Percentiles rank a stretch among this genome's conserved stretches.
phyloP scores from a whole-genome alignment of 2,888 invertebrate species.

The Trachelus stipa region DNA sequence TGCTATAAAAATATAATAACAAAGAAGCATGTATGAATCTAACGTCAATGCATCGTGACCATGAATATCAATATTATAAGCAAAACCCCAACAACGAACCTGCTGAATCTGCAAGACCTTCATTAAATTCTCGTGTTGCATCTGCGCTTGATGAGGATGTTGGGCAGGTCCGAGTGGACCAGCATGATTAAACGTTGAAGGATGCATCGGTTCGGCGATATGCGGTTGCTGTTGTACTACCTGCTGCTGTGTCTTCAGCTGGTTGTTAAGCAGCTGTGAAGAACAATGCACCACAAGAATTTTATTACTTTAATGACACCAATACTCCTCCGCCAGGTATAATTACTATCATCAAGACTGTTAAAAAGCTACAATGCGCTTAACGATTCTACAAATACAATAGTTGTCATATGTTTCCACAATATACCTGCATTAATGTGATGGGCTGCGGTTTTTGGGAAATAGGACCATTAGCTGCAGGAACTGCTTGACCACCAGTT shows the following conservation, averaged over 20 bases:
- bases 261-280: constrained; percentile 54
- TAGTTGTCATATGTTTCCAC: neutral
- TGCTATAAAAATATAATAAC: constrained; percentile 38
- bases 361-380: neutral
- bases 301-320: neutral
- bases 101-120: constrained; percentile 71
- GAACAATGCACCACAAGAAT: neutral
- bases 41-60: neutral
- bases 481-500: constrained; percentile 75
- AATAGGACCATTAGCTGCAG: constrained; percentile 71
- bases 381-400: neutral
- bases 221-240: constrained; percentile 37
- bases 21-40: neutral
- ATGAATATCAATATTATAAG: neutral
- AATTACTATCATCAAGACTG: neutral
- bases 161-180: constrained; percentile 61
- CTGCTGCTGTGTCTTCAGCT: constrained; percentile 50
- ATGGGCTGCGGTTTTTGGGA: constrained; percentile 67
- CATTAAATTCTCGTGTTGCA: constrained; percentile 65
- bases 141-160: constrained; percentile 61
- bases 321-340: neutral
- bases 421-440: constrained; percentile 71
- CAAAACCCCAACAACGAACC: constrained; percentile 36
- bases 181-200: constrained; percentile 55
- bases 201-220: constrained; percentile 44